Conservation (phyloP, 2,113 vertebrate genomes). For the Gymnorhina tibicen region DNA sequence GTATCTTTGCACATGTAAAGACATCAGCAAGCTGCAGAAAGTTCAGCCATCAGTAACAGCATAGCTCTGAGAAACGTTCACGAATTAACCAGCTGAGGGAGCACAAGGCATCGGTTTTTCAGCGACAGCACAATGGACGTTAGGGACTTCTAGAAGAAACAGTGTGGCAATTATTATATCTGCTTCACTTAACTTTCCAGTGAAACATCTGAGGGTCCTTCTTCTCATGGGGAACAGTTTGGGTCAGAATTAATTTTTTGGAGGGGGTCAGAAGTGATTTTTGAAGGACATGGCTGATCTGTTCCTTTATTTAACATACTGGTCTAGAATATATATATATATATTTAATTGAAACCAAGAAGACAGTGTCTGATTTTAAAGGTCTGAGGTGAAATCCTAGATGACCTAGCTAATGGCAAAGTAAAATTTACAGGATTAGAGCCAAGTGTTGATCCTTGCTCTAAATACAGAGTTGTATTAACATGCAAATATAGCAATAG, state of each 20-base stretch:
- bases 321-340: not conserved
- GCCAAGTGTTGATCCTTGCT: not conserved
- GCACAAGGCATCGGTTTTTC: not conserved
- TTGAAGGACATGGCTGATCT: not conserved
- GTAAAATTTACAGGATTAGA: not conserved
- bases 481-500: not conserved
- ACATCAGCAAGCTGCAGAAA: not conserved
- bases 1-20: not conserved
- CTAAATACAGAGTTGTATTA: not conserved
- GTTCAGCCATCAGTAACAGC: not conserved
- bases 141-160: not conserved
- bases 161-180: not conserved
- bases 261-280: not conserved
- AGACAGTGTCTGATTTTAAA: not conserved
- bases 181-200: not conserved
- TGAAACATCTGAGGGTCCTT: not conserved
- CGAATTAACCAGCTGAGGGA: conserved; percentile 38
- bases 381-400: not conserved
- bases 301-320: not conserved
- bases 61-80: not conserved
- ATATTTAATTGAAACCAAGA: not conserved
- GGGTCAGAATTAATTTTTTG: not conserved
- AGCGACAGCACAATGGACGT: not conserved
- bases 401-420: not conserved
- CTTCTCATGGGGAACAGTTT: not conserved